Evolutionary conservation across 2,797 vertebrate species (phyloP).

Genomic region (Erpetoichthys calabaricus): DNA sequence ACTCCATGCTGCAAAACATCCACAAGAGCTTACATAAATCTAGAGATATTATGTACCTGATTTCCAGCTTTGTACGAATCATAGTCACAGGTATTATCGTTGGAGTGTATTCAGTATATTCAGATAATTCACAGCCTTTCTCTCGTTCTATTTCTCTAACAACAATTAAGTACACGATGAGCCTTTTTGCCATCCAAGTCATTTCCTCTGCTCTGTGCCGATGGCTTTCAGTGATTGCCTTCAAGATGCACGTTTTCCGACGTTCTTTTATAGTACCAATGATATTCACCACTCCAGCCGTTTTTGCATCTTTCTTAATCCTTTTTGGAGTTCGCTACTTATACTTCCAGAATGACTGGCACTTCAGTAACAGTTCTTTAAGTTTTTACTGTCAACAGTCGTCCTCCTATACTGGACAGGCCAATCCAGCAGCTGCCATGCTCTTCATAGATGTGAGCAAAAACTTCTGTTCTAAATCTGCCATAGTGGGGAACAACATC

Average conservation of each 20-base stretch:
- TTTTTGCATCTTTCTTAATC: slow-evolving; percentile 27
- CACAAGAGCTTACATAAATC: slow-evolving; percentile 22
- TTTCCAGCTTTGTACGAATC: slow-evolving; percentile 38
- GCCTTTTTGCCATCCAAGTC: slow-evolving; percentile 37
- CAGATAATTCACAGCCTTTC: slow-evolving; percentile 24
- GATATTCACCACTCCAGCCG: slow-evolving; percentile 34
- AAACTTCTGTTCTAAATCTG: slow-evolving; percentile 27
- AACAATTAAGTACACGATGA: slow-evolving; percentile 18
- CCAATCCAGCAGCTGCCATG: slow-evolving; percentile 5
- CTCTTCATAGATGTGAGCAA: slow-evolving; percentile 31
- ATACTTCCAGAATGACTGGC: slow-evolving; percentile 9
- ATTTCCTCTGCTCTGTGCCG: slow-evolving; percentile 41
- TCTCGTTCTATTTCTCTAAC: slow-evolving; percentile 8
- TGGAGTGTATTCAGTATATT: slow-evolving; percentile 30
- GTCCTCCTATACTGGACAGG: background rate
- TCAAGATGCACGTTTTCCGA: slow-evolving; percentile 48
- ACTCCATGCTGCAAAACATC: slow-evolving; percentile 20
- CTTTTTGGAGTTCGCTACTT: slow-evolving; percentile 21
- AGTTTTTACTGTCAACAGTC: slow-evolving; percentile 21
- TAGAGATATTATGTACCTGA: slow-evolving; percentile 31
- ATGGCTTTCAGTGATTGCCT: slow-evolving; percentile 42
- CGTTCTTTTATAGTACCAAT: slow-evolving; percentile 41
- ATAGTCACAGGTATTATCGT: slow-evolving; percentile 30
- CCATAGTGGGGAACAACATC: slow-evolving; percentile 13
- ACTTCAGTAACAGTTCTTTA: slow-evolving; percentile 17